phyloP scores from a whole-genome alignment of 2,113 vertebrate species.

The Tychaedon coryphoeus region DNA sequence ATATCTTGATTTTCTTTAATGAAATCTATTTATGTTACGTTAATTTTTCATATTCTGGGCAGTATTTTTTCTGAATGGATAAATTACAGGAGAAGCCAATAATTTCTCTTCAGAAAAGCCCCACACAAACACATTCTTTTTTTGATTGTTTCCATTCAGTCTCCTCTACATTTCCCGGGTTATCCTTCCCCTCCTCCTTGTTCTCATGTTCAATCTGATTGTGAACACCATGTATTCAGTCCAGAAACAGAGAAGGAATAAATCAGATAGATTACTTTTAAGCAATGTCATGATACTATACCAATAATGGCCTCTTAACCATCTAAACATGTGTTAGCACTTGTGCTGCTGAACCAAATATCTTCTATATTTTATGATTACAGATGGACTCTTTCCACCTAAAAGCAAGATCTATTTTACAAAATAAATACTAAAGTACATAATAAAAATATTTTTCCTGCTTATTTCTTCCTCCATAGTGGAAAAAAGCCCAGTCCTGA shows the following conservation, averaged over 20 bases:
- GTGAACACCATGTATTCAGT: background rate
- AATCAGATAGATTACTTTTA: background rate
- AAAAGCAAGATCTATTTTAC: background rate
- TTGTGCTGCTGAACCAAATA: background rate
- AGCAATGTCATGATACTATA: background rate
- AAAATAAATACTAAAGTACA: background rate
- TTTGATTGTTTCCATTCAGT: background rate
- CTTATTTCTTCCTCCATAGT: background rate
- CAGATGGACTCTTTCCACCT: background rate
- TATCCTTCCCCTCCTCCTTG: background rate
- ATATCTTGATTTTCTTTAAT: background rate
- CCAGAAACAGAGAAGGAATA: background rate
- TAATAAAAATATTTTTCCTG: background rate
- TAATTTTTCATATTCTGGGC: background rate
- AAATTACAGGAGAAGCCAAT: background rate
- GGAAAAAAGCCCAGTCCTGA: background rate
- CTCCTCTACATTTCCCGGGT: background rate
- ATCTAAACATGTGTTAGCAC: background rate
- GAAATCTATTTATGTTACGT: background rate
- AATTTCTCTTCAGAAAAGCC: background rate
- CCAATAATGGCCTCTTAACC: background rate
- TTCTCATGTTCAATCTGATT: background rate
- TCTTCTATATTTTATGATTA: background rate
- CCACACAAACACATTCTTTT: fast-evolving
- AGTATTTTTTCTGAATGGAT: background rate